These are phyloP conservation scores for Cyaniris semiargus DNA, from an alignment of 2,888 invertebrate genomes.

Conservation along the genomic window DNA sequence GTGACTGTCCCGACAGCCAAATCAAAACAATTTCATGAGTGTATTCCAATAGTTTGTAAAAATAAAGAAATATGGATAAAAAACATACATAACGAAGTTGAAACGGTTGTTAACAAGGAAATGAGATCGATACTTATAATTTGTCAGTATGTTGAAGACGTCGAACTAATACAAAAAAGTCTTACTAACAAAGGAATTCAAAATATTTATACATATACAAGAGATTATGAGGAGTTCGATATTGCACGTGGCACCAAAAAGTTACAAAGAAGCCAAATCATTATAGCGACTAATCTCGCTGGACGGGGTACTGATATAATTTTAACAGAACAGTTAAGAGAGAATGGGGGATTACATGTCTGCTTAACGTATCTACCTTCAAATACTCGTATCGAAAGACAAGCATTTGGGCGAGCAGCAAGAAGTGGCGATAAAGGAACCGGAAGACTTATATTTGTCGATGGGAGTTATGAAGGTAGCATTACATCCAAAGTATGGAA, in stretches of 20 bases:
- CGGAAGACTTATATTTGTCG: constrained; percentile 26
- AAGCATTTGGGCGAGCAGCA: constrained; percentile 33
- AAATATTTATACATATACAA: constrained; percentile 30
- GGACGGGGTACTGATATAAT: constrained; percentile 33
- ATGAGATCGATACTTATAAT: constrained; percentile 27
- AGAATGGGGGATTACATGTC: constrained; percentile 29
- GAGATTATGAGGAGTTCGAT: constrained; percentile 31
- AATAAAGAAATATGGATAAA: constrained; percentile 28
- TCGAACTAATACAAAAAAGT: constrained; percentile 21
- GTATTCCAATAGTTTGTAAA: constrained; percentile 26
- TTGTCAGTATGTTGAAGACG: constrained; percentile 30
- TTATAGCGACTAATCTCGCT: constrained; percentile 33
- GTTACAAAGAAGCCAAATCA: constrained; percentile 24
- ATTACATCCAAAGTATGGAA: constrained; percentile 28
- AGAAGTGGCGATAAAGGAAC: constrained; percentile 31
- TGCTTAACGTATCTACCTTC: constrained; percentile 31
- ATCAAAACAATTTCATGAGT: constrained; percentile 30
- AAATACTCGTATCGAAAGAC: constrained; percentile 29
- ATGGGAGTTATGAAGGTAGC: constrained; percentile 9
- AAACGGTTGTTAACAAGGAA: constrained; percentile 14
- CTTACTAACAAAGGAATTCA: background rate
- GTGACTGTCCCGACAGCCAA: constrained; percentile 31
- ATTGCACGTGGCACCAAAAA: constrained; percentile 25
- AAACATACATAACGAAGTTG: constrained; percentile 16
- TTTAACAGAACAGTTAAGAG: constrained; percentile 27